phyloP scores from a whole-genome alignment of 1,140 invertebrate species.

The Pseudoatta argentina region DNA sequence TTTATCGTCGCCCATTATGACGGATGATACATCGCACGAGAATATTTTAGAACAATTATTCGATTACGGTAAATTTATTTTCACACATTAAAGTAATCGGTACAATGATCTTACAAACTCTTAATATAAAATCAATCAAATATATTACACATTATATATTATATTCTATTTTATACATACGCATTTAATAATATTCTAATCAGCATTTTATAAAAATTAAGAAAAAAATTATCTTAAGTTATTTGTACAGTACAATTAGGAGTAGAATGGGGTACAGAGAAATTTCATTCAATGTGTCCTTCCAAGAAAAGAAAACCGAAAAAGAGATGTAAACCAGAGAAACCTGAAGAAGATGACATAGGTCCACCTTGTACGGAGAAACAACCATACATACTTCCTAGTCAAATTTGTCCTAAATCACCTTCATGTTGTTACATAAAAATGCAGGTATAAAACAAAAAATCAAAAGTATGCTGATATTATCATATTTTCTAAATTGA shows the following conservation, averaged over 20 bases:
- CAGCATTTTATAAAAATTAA: background rate
- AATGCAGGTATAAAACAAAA: slow-evolving; percentile 73
- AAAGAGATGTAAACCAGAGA: background rate
- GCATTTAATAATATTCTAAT: slow-evolving; percentile 15
- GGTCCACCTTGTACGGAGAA: slow-evolving; percentile 12
- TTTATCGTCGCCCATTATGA: slow-evolving; percentile 38
- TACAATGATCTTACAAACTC: background rate
- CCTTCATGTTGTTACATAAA: slow-evolving; percentile 70
- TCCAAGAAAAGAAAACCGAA: slow-evolving; percentile 27
- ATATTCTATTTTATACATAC: background rate
- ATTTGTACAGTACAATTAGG: slow-evolving; percentile 32
- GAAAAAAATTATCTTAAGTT: slow-evolving; percentile 15
- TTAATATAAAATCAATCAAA: background rate
- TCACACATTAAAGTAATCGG: background rate
- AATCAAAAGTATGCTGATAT: background rate
- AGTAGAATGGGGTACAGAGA: background rate
- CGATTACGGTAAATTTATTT: slow-evolving; percentile 41
- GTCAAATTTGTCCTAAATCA: slow-evolving; percentile 46
- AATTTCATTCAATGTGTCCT: slow-evolving; percentile 59
- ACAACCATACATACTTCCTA: slow-evolving; percentile 1
- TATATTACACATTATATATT: background rate
- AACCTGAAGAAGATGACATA: background rate
- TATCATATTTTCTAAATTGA: background rate
- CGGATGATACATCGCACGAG: slow-evolving; percentile 1
- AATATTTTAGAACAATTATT: slow-evolving; percentile 45